phyloP scores from a whole-genome alignment of 1,140 invertebrate genomes.

The Trissolcus basalis region DNA sequence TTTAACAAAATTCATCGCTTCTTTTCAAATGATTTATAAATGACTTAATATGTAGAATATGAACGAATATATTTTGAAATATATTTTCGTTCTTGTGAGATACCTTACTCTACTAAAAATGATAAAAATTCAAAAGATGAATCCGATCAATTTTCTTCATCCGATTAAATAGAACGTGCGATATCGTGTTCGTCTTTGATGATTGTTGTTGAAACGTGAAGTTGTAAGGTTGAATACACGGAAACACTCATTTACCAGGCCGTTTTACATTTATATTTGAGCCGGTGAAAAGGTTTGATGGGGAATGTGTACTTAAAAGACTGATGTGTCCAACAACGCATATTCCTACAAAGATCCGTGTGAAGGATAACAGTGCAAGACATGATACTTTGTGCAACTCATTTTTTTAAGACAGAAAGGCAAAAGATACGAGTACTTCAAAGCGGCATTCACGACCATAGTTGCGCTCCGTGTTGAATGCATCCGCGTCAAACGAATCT shows the following conservation, averaged over 20 bases:
- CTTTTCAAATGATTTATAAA: no score
- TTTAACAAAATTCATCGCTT: no score
- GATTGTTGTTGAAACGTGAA: no score
- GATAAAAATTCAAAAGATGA: no score
- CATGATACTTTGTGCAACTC: slow-evolving; percentile 53
- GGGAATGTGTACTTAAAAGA: slow-evolving; percentile 47
- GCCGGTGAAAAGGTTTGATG: slow-evolving; percentile 35
- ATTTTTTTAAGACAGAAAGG: slow-evolving; percentile 41
- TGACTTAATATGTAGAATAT: no score
- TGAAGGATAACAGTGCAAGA: slow-evolving; percentile 55
- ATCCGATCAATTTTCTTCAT: no score
- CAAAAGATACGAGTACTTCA: slow-evolving; percentile 57
- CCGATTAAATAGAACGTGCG: no score
- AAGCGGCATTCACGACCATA: slow-evolving; percentile 59
- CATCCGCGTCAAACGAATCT: slow-evolving; percentile 58
- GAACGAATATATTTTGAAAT: not conserved
- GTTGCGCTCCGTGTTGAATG: slow-evolving; percentile 48
- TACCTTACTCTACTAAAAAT: no score
- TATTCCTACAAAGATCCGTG: slow-evolving; percentile 53
- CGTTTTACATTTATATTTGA: not conserved
- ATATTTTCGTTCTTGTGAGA: no score
- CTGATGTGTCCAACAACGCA: slow-evolving; percentile 45
- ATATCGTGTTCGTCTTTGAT: no score
- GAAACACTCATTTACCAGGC: no score
- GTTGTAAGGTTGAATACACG: no score